A percentile compares a stretch with the other conserved stretches of the same genome.
Evolutionary conservation across 2,797 vertebrate genomes (phyloP).

Genomic region (Hirundo rustica): DNA sequence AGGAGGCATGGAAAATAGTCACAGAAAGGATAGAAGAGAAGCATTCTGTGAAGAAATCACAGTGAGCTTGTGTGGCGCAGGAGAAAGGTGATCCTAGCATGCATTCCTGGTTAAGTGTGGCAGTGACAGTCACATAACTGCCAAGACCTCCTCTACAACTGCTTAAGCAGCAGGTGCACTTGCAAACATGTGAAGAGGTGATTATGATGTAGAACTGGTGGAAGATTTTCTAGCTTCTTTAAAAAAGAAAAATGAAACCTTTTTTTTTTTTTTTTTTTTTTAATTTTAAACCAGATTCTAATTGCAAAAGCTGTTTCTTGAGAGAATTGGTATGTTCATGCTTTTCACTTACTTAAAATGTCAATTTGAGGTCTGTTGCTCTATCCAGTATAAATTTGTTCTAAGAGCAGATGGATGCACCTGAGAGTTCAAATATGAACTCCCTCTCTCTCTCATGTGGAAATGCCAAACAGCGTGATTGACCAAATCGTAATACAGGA

Average conservation of each 20-base stretch:
- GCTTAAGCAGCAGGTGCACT: background rate
- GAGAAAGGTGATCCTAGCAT: background rate
- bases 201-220: background rate
- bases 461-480: background rate
- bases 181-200: background rate
- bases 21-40: background rate
- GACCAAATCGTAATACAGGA: background rate
- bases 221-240: background rate
- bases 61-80: background rate
- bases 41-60: background rate
- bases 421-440: background rate
- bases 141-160: background rate
- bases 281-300: background rate
- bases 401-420: background rate
- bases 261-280: background rate
- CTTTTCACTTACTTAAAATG: background rate
- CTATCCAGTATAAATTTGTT: background rate
- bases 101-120: background rate
- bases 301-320: background rate
- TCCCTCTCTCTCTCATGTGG: background rate
- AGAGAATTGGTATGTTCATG: background rate
- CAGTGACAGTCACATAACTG: background rate
- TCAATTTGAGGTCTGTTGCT: background rate
- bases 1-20: background rate
- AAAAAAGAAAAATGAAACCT: background rate